These are phyloP conservation scores for Meandrina meandrites DNA, from an alignment of 92 coral and sea anemone genomes.

Conservation along the genomic window DNA sequence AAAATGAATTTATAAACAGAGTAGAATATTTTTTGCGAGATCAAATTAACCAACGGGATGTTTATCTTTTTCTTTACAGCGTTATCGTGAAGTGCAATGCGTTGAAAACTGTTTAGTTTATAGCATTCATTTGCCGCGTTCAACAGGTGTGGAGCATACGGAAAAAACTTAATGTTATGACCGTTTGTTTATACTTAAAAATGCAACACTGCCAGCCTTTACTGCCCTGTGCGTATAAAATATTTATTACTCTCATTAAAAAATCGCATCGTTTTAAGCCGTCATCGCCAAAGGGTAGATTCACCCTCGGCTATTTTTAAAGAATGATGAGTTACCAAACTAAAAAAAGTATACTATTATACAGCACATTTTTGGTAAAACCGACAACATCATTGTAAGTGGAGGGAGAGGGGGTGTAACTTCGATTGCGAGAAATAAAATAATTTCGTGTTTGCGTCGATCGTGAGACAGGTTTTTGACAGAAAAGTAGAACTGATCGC, in stretches of 20 bases:
- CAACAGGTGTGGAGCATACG: not conserved
- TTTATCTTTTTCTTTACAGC: not conserved
- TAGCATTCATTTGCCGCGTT: not conserved
- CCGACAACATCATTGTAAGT: not conserved
- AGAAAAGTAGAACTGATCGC: not conserved
- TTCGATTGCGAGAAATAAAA: not conserved
- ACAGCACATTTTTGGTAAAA: not conserved
- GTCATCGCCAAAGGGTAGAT: not conserved
- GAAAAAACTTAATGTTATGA: not conserved
- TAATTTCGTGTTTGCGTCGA: not conserved
- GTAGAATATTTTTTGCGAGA: not conserved
- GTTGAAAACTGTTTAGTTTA: not conserved
- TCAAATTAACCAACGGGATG: not conserved
- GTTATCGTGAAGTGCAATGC: not conserved
- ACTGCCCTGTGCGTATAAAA: not conserved
- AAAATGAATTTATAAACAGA: not conserved
- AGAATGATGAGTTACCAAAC: not conserved
- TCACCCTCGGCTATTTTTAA: not conserved
- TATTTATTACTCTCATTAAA: not conserved
- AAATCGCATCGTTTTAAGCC: not conserved
- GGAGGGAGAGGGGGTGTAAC: not conserved
- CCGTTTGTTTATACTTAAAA: slow-evolving; percentile 15
- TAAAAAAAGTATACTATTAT: not conserved
- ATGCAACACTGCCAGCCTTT: not conserved
- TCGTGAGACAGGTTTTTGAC: not conserved